Percentiles rank a stretch among this genome's conserved stretches.
phyloP scores from a whole-genome alignment of 2,888 invertebrate genomes.

The Catocala nupta region DNA sequence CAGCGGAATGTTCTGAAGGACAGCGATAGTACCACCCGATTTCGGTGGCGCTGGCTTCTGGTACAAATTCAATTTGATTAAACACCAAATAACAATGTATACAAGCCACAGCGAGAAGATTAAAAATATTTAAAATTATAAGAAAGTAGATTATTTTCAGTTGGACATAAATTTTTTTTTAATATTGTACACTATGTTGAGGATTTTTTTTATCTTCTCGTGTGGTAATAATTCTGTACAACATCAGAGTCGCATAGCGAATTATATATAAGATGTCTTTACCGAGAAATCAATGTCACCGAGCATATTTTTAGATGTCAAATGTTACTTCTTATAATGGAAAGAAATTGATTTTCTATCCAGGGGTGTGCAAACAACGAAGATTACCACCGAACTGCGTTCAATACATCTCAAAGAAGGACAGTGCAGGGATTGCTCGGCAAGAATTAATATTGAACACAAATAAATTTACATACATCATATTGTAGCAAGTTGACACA shows the following conservation, averaged over 20 bases:
- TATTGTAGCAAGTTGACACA: conserved; percentile 16
- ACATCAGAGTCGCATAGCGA: conserved; percentile 19
- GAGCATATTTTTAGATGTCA: background rate
- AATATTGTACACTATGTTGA: too few relatives aligned
- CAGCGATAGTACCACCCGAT: conserved; percentile 71
- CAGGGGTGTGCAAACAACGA: conserved; percentile 18
- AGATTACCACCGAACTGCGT: conserved; percentile 21
- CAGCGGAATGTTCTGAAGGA: conserved; percentile 80
- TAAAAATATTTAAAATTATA: too few relatives aligned
- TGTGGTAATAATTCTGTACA: background rate
- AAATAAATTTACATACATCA: conserved; percentile 43
- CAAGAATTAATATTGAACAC: conserved; percentile 35
- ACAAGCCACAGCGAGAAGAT: background rate
- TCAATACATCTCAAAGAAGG: conserved; percentile 23
- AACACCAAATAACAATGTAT: background rate
- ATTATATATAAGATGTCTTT: background rate
- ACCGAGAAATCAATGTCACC: conserved; percentile 5
- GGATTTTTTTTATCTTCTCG: background rate
- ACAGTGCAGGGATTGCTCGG: conserved; percentile 25
- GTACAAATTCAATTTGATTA: conserved; percentile 37
- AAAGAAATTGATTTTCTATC: too few relatives aligned
- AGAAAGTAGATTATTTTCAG: too few relatives aligned
- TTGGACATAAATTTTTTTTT: too few relatives aligned
- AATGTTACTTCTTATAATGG: too few relatives aligned
- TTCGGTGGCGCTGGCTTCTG: conserved; percentile 66